Base-by-base conservation (phyloP, 2,797 vertebrate species). In the Chelon auratus region DNA sequence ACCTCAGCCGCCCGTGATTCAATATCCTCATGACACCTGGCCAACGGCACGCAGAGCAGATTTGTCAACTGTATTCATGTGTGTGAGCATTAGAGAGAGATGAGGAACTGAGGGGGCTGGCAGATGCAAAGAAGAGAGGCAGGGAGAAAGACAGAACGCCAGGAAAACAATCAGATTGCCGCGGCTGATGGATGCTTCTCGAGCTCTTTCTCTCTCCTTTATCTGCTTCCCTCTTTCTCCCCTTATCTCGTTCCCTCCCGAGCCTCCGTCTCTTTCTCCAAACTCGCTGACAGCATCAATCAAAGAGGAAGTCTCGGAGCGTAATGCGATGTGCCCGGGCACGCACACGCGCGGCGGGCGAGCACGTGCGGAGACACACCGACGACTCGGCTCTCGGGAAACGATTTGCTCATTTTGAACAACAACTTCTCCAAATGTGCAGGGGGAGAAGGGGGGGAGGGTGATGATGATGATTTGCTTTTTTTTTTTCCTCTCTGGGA, bases 241-340 rank as follows among this genome's bases (percentile, higher is more conserved):
- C 77, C 81, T 87, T 92, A 84, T 89, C 88, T 61, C 65, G 68
- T n/a, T 73, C 68, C 78, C 81, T 78, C 75, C 63, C 37, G 5
- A 70, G 72, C 68, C 67, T 20, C 71, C 50, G 48, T 61, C 79
- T 82, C 78, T 78, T 80, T 58, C 83, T 80, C 71, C 77, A 72
- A 81, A 85, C 81, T 83, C 69, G 54, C 85, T 91, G 91, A 92
- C 88, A 71, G 89, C 87, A 92, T 92, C 91, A 89, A 91, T 92
- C 91, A 91, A 82, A 82, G 72, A 1, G 39, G 75, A 50, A 68
- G 78, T 83, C 85, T 84, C 17, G 0, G 67, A 68, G 67, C 76
- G 61, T 62, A 48, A 72, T 67, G 67, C 14, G 70, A 82, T 39
- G 39, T 2, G 1, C 2, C 2, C 17, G 6, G 43, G 12, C n/a